Percentiles rank a stretch among this genome's conserved stretches.
Conservation (phyloP, 2,113 vertebrate genomes). For the Podilymbus podiceps region DNA sequence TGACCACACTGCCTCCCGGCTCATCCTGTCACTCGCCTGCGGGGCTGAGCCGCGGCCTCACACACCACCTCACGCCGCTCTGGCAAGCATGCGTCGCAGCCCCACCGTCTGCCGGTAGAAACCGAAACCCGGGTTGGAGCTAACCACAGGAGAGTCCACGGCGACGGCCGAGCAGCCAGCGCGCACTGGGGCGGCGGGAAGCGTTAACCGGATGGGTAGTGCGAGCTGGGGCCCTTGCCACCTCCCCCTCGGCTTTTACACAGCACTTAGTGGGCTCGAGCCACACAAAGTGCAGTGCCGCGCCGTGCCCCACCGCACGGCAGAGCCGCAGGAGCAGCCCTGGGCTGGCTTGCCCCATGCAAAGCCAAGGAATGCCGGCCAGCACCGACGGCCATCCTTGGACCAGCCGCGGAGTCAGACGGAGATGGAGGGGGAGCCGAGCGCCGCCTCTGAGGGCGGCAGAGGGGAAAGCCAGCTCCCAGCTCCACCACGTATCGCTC, state of each 20-base stretch:
- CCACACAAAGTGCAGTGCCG: background rate
- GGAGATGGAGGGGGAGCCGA: background rate
- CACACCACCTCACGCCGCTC: background rate
- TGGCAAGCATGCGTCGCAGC: background rate
- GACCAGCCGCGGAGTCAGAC: background rate
- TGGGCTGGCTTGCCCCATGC: too few relatives aligned
- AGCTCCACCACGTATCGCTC: background rate
- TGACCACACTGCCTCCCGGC: background rate
- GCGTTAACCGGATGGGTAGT: background rate
- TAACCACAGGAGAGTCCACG: background rate
- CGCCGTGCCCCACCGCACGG: background rate
- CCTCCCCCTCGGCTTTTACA: background rate
- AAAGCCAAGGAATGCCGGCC: background rate
- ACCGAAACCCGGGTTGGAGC: background rate
- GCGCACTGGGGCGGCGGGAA: too few relatives aligned
- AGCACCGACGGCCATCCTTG: background rate
- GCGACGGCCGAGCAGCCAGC: background rate
- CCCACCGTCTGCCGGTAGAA: background rate
- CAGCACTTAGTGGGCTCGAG: background rate
- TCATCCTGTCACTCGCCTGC: background rate
- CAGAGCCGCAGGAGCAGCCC: background rate
- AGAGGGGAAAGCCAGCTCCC: too few relatives aligned
- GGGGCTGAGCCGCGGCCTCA: background rate
- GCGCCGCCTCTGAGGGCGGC: too few relatives aligned
- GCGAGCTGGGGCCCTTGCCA: fast-evolving